phyloP scores from a whole-genome alignment of 2,888 invertebrate species.

The Agonopterix arenella region DNA sequence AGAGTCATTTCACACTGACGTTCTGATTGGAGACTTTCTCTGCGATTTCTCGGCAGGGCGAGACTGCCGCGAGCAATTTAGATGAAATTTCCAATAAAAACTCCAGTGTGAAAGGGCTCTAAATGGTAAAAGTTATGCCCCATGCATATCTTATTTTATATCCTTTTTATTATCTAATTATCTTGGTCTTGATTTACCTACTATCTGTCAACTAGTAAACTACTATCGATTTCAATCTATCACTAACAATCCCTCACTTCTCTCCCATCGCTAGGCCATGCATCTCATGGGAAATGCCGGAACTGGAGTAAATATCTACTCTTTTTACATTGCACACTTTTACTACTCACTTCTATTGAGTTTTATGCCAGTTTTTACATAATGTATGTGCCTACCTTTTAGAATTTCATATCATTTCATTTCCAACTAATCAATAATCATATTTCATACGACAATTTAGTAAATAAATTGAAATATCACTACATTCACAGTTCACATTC shows the following conservation, averaged over 20 bases:
- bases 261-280: slow-evolving; percentile 84
- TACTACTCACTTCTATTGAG: slow-evolving; percentile 38
- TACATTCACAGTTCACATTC: background rate
- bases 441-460: slow-evolving; percentile 5
- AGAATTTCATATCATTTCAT: slow-evolving; percentile 13
- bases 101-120: too few relatives aligned
- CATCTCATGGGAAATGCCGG: slow-evolving; percentile 94
- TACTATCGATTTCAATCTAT: slow-evolving; percentile 10
- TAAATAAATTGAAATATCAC: background rate
- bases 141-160: too few relatives aligned
- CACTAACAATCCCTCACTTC: slow-evolving; percentile 66
- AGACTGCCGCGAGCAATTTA: too few relatives aligned
- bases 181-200: background rate
- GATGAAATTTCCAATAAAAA: too few relatives aligned
- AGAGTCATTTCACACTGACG: too few relatives aligned
- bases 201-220: background rate
- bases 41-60: too few relatives aligned
- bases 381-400: slow-evolving; percentile 32
- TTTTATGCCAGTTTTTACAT: slow-evolving; percentile 24
- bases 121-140: too few relatives aligned
- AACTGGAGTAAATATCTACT: slow-evolving; percentile 89
- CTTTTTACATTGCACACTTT: slow-evolving; percentile 69
- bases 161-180: background rate
- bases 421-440: background rate
- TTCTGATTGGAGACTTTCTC: too few relatives aligned